Evolutionary conservation across 2,888 invertebrate genomes (phyloP).

Genomic region (Brenthis daphne): DNA sequence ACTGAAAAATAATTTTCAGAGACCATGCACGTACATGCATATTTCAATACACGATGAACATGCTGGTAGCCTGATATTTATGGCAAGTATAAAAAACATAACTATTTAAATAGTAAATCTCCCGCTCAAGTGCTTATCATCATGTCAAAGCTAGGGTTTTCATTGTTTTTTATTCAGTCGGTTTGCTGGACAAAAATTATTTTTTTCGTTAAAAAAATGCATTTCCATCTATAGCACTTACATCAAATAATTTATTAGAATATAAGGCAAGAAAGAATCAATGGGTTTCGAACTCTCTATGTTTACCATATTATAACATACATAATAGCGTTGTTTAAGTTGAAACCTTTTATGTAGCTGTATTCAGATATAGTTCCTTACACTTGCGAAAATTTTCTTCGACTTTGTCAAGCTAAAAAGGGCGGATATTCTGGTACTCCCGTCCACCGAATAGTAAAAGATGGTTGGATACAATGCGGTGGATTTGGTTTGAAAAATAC

Average conservation of each 20-base stretch:
- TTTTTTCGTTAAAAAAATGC: no score
- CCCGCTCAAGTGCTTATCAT: no score
- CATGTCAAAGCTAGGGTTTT: no score
- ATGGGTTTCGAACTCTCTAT: not conserved
- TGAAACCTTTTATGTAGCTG: constrained; percentile 62
- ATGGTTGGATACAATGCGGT: constrained; percentile 88
- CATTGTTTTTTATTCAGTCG: no score
- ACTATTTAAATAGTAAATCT: no score
- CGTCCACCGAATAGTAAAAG: constrained; percentile 85
- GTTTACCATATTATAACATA: not conserved
- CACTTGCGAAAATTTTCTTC: constrained; percentile 82
- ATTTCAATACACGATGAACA: constrained; percentile 68
- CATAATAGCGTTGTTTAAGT: not conserved
- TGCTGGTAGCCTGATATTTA: constrained; percentile 81
- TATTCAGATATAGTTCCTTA: constrained; percentile 82
- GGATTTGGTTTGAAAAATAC: constrained; percentile 68
- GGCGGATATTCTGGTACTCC: constrained; percentile 81
- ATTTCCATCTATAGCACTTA: no score
- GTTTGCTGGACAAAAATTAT: no score
- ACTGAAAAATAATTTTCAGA: constrained; percentile 66
- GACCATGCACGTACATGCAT: constrained; percentile 80
- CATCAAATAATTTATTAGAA: no score
- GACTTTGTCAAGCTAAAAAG: constrained; percentile 70
- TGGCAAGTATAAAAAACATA: constrained; percentile 65
- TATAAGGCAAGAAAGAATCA: no score